Conservation (phyloP, 2,888 invertebrate genomes). For the Cordilura impudica region DNA sequence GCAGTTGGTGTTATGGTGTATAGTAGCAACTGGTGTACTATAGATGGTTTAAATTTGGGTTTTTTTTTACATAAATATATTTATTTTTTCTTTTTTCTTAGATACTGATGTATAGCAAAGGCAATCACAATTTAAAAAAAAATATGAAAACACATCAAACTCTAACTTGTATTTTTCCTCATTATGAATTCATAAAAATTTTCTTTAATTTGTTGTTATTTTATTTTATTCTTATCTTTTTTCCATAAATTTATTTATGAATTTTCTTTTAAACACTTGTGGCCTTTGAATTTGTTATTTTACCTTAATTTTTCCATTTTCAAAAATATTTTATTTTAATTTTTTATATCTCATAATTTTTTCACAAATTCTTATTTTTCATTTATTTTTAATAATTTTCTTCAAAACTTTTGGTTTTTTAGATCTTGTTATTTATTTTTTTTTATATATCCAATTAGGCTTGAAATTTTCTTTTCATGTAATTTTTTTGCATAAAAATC, state of each 20-base stretch:
- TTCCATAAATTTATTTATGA: neutral
- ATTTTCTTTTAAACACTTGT: conserved; percentile 3
- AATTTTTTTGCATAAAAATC: conserved; percentile 68
- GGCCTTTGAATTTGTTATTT: neutral
- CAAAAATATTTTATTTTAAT: neutral
- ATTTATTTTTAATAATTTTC: conserved; percentile 5
- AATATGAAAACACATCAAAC: neutral
- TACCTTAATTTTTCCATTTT: neutral
- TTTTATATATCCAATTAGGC: conserved; percentile 70
- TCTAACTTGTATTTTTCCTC: neutral
- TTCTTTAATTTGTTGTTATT: neutral
- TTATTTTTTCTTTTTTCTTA: conserved; percentile 8
- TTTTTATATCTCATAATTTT: neutral
- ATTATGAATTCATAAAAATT: neutral
- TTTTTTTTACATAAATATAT: conserved; percentile 21
- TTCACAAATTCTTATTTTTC: neutral
- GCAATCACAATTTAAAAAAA: neutral
- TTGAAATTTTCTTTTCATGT: conserved; percentile 69
- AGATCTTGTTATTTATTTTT: neutral
- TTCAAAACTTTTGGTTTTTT: neutral
- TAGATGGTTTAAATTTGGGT: conserved; percentile 35
- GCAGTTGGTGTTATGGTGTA: conserved; percentile 65
- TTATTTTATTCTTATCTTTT: neutral
- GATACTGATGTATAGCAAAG: neutral
- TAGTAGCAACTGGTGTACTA: conserved; percentile 37